Evolutionary conservation across 2,797 vertebrate species (phyloP).

Genomic region (Philypnodon macrostomus): DNA sequence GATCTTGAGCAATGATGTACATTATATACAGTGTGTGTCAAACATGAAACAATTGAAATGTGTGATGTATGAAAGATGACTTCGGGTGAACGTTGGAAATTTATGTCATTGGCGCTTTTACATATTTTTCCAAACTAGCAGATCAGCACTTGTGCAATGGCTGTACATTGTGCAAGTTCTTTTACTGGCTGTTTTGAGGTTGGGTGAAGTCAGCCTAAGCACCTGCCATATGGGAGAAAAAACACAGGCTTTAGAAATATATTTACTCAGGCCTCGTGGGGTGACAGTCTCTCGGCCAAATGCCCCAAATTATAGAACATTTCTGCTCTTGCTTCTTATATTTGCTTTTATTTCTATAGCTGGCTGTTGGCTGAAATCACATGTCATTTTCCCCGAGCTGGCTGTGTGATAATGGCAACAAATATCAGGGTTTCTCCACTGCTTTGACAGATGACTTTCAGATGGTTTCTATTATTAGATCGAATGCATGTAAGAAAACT

Average conservation of each 20-base stretch:
- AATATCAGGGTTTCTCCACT: neutral
- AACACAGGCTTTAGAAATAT: conserved; percentile 37
- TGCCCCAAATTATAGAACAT: conserved; percentile 35
- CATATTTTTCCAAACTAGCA: conserved; percentile 1
- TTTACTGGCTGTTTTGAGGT: conserved; percentile 60
- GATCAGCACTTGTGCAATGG: conserved; percentile 45
- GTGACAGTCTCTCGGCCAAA: conserved; percentile 27
- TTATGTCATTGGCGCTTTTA: conserved; percentile 1
- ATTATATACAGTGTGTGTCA: too few species aligned
- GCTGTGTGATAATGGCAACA: conserved; percentile 31
- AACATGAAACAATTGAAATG: too few species aligned
- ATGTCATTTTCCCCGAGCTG: conserved; percentile 22
- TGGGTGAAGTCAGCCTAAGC: conserved; percentile 59
- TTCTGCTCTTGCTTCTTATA: conserved; percentile 18
- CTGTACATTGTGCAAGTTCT: conserved; percentile 27
- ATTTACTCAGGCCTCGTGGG: conserved; percentile 45
- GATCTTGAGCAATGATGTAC: too few species aligned
- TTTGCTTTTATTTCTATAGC: conserved; percentile 45
- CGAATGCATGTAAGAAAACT: too few species aligned
- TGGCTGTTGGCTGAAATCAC: conserved; percentile 35
- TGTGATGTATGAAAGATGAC: too few species aligned
- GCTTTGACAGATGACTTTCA: conserved; percentile 4
- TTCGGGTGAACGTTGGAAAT: too few species aligned
- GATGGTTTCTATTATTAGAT: neutral
- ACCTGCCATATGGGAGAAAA: conserved; percentile 56